Base-by-base conservation (phyloP, 2,888 invertebrate species). In the Mythimna pallens region DNA sequence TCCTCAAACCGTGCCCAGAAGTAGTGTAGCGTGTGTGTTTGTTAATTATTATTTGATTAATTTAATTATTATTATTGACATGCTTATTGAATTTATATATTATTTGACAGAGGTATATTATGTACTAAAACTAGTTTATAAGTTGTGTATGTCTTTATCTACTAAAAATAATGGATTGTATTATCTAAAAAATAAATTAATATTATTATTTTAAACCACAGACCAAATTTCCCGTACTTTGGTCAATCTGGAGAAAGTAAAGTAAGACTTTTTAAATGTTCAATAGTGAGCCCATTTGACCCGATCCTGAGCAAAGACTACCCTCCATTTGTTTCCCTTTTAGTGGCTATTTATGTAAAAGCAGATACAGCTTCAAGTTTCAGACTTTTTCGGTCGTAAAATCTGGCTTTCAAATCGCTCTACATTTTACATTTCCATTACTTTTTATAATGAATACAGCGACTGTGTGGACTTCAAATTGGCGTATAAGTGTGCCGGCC, bases 401-500 rank as follows among this genome's bases (percentile, higher is more conserved):
- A 65, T 58, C 62, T 58, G 55, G 17, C 55, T 50, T 70, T 59
- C 50, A 52, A 79, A 58, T 10, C 30, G 12, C 43, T 58, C 17
- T 14, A 34, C 54, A 58, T 80, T 81, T 65, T 65, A 70, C 67
- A 68, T 73, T 83, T 65, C 47, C 70, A 79, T 83, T 79, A 67
- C 62, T 70, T 79, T 80, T 81, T 77, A 75, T 77, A 76, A 73
- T 75, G 50, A 84, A 79, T 84, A 84, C 55, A 72, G 62, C 47
- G 20, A 76, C 69, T 72, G 73, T 76, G 70, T 68, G 71, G 78
- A 78, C 78, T 83, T 70, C 70, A 79, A 87, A 85, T 85, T 73
- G 78, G 67, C 72, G 83, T 78, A 70, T 87, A 84, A 87, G 80
- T 83, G 77, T 80, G 70, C 65, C 66, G 70, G 63, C 65, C 77